Evolutionary conservation across 2,888 invertebrate species (phyloP), one percentile per base, ranked within the genome.

Genomic region (Salticus scenicus): DNA sequence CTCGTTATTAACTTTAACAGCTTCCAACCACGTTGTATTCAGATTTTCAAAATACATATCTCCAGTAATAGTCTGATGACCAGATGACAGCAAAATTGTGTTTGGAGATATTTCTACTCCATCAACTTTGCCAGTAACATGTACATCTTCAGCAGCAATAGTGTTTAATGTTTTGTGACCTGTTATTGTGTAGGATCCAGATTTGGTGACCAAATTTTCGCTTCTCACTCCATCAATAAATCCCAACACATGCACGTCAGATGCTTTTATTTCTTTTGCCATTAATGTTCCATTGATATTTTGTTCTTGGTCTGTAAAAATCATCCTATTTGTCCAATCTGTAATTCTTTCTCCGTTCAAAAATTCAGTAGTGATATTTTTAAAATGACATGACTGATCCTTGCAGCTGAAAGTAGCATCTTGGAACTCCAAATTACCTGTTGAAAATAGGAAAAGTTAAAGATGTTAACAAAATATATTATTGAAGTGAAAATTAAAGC

Each of bases 121-220:
- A 72, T 88, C 87, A 30, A 88, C 74, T 12, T 70, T 12, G 17
- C 86, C 85, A 27, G 37, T 8, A 27, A 88, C 88, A n/a, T 74
- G 17, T 0, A 87, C 28, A 33, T 88, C 81, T 2, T 66, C 41
- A 1, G 80, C 67, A 30, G 10, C 37, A 1, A 88, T 12, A 0
- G 47, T 7, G 27, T 63, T 70, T 37, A 87, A 83, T n/a, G 73
- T 86, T 28, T 88, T 88, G 8, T 20, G 30, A 4, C 71, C 87
- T 5, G 78, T 71, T n/a, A 88, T 88, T 4, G 24, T 14, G 47
- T 88, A 87, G 37, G 41, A 51, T 28, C 87, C 88, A n/a, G 64
- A 66, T 87, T 66, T 73, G 2, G 88, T 88, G 4, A 87, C 88
- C 12, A 88, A 42, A 37, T 75, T 57, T 8, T 24, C 24, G 12